Evolutionary conservation across 2,888 invertebrate genomes (phyloP).

Genomic region (Desoria tigrina): DNA sequence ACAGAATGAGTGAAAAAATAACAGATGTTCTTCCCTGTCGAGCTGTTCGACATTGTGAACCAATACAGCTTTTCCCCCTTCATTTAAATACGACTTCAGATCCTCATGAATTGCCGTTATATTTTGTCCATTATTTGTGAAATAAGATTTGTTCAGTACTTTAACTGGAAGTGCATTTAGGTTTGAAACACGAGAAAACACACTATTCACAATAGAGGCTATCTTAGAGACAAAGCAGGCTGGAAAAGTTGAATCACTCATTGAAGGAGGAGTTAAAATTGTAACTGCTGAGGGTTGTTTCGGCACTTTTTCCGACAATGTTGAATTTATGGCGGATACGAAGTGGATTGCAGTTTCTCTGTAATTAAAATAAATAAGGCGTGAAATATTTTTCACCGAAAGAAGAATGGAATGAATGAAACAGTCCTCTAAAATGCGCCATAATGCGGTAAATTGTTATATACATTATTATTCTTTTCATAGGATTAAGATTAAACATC

Average conservation of each 20-base stretch:
- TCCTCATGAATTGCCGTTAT: slow-evolving; percentile 38
- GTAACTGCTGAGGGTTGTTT: slow-evolving; percentile 46
- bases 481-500: no score
- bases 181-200: slow-evolving; percentile 23
- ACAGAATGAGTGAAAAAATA: slow-evolving; percentile 49
- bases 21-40: slow-evolving; percentile 30
- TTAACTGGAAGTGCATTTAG: slow-evolving; percentile 4
- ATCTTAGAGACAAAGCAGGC: slow-evolving; percentile 37
- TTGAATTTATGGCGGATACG: slow-evolving; percentile 35
- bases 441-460: no score
- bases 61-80: slow-evolving; percentile 39
- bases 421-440: no score
- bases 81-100: slow-evolving; percentile 40
- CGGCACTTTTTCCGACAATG: slow-evolving; percentile 35
- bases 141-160: slow-evolving; percentile 22
- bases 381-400: no score
- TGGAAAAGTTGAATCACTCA: slow-evolving; percentile 31
- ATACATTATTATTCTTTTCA: no score
- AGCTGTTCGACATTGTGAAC: slow-evolving; percentile 39
- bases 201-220: slow-evolving; percentile 31
- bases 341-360: slow-evolving; percentile 45
- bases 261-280: slow-evolving; percentile 34
- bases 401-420: background rate
- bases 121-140: slow-evolving; percentile 12
- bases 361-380: slow-evolving; percentile 9